phyloP scores from a whole-genome alignment of 2,888 invertebrate genomes.

The Busseola fusca region DNA sequence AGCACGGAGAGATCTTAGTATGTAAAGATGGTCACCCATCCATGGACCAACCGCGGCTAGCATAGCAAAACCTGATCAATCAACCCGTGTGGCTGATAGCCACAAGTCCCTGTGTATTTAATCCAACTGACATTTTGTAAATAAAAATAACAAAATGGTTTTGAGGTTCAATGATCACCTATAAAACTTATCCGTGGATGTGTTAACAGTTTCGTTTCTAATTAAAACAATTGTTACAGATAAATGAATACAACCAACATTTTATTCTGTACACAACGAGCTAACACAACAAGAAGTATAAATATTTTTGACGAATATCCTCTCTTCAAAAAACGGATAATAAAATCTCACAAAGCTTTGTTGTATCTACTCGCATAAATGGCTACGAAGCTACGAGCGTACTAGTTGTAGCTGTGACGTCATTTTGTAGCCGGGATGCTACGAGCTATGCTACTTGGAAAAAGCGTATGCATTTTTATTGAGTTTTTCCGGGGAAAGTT shows the following conservation, averaged over 20 bases:
- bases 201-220: conserved; percentile 5
- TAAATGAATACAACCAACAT: conserved; percentile 26
- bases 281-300: conserved; percentile 31
- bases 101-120: too few species aligned
- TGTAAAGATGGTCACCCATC: too few species aligned
- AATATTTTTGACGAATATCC: conserved; percentile 45
- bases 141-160: not conserved
- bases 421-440: conserved; percentile 51
- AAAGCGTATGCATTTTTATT: conserved; percentile 41
- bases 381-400: conserved; percentile 44
- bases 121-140: not conserved
- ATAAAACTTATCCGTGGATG: not conserved
- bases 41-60: too few species aligned
- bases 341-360: conserved; percentile 47
- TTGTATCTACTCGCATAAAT: conserved; percentile 48
- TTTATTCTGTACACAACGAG: conserved; percentile 36
- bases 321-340: conserved; percentile 38
- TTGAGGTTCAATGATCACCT: not conserved
- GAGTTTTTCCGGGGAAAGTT: conserved; percentile 18
- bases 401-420: conserved; percentile 52
- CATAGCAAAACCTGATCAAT: too few species aligned
- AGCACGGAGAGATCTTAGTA: too few species aligned
- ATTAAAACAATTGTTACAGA: conserved; percentile 23
- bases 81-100: too few species aligned
- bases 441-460: conserved; percentile 35